Conservation (phyloP, 2,113 vertebrate species). For the Clarias batrachus region DNA sequence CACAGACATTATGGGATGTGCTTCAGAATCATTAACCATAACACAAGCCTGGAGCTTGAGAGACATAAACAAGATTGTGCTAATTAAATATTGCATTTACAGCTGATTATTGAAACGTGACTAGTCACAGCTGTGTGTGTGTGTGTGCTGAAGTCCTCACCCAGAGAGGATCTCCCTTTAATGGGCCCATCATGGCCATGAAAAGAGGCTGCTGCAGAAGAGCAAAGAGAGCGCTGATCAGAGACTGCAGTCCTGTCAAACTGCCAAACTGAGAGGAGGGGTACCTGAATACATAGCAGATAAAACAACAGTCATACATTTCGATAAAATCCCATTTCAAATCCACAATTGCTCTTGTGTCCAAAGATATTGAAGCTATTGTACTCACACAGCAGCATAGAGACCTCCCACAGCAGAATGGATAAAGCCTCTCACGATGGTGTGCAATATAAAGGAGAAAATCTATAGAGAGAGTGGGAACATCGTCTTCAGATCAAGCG, state of each 20-base stretch:
- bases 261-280: conserved; percentile 97
- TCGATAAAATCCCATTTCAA: not conserved
- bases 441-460: conserved; percentile 94
- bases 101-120: not conserved
- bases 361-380: not conserved
- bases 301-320: conserved; percentile 31
- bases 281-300: conserved; percentile 75
- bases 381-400: conserved; percentile 97
- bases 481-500: not conserved
- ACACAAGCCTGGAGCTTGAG: not conserved
- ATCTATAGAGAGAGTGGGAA: conserved; percentile 74
- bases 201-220: conserved; percentile 96
- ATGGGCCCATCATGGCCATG: conserved; percentile 91
- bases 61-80: not conserved
- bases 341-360: not conserved
- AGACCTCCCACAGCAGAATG: conserved; percentile 93
- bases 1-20: not conserved
- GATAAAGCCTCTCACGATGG: conserved; percentile 94
- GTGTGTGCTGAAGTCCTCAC: conserved; percentile 68
- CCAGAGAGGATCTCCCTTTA: conserved; percentile 92
- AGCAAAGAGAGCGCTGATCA: conserved; percentile 94
- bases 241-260: conserved; percentile 93
- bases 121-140: not conserved
- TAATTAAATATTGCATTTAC: not conserved
- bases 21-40: not conserved